Evolutionary conservation across 1,140 invertebrate genomes (phyloP), one percentile per base, ranked within the genome.

Genomic region (Euwallacea fornicatus): DNA sequence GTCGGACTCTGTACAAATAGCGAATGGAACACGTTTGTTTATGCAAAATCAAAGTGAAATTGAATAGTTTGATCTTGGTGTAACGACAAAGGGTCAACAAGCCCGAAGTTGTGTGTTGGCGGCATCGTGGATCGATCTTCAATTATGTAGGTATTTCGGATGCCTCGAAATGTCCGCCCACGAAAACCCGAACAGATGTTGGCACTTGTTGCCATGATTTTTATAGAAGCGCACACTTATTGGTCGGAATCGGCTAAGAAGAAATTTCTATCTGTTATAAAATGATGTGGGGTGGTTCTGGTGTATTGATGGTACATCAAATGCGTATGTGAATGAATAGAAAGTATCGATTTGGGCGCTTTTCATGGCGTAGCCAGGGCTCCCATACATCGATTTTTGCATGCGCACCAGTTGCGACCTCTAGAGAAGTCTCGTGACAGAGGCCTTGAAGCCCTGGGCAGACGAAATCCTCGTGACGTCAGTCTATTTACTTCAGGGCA

Each of bases 151-250:
- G 21, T 61, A 61, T 61, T 41, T 61, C 59, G 59, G 59, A 61
- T 61, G 59, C 59, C 59, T 42, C 10, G 59, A 42, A 61, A 61
- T 61, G 59, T 42, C 9, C 59, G 59, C 59, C 59, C 59, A 61
- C 59, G 59, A 61, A 61, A 56, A 56, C 11, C 59, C 59, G 11
- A 61, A 61, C 59, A 61, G 59, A 61, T 61, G 59, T 61, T 61
- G 42, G 59, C 59, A 61, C 59, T 61, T 61, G 59, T 61, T 61
- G 59, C 59, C 59, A 61, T 61, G 33, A 61, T 61, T 61, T 61
- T 61, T 56, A 56, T 56, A 56, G 16, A 56, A 11, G 16, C 54
- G 11, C 15, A 33, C 21, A 33, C 21, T 33, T 33, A 33, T 33
- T 2, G 21, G 21, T 33, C 1, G 21, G 21, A 33, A 33, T 4